phyloP scores from a whole-genome alignment of 1,140 invertebrate species.

The Laodelphax striatellus region DNA sequence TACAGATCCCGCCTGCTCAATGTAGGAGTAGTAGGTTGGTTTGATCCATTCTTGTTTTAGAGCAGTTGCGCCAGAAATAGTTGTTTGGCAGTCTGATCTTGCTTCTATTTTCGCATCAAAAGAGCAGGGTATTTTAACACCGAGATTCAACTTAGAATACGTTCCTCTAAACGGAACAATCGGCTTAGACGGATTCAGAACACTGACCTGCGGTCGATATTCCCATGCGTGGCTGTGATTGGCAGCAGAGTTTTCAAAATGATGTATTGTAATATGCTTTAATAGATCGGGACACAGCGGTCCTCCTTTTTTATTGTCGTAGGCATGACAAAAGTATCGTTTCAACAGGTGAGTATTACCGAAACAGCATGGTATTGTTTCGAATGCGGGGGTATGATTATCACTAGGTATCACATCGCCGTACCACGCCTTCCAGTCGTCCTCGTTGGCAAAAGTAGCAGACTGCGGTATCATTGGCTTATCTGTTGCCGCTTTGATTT shows the following conservation, averaged over 20 bases:
- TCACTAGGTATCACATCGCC: background rate
- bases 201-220: background rate
- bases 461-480: background rate
- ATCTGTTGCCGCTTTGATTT: background rate
- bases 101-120: background rate
- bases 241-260: background rate
- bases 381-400: background rate
- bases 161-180: background rate
- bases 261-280: background rate
- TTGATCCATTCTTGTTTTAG: background rate
- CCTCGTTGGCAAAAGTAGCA: background rate
- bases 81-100: background rate
- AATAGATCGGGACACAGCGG: background rate
- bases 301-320: background rate
- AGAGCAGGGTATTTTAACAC: background rate
- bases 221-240: background rate
- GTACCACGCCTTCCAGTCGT: background rate
- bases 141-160: background rate
- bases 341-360: background rate
- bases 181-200: background rate
- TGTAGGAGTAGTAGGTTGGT: background rate
- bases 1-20: background rate
- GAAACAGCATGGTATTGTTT: background rate
- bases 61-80: background rate
- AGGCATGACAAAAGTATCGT: background rate